phyloP scores from a whole-genome alignment of 2,113 vertebrate genomes.

The Mesoclemmys tuberculata region DNA sequence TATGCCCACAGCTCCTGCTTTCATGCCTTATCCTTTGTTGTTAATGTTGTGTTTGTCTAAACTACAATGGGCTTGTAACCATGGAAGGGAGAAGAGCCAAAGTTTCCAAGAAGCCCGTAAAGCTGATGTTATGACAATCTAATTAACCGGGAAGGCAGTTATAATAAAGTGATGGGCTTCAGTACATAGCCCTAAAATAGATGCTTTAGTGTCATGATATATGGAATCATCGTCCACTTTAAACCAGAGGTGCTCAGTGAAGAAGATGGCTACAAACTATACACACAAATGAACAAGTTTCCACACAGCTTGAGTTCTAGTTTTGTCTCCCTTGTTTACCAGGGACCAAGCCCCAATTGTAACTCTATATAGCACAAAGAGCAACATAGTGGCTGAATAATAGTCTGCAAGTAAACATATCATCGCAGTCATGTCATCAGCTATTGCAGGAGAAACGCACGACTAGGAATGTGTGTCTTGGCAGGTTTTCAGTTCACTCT shows the following conservation, averaged over 20 bases:
- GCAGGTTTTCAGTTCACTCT: accelerated
- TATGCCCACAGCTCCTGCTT: not conserved
- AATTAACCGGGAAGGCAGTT: not conserved
- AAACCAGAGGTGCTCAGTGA: not conserved
- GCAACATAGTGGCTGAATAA: slow-evolving; percentile 58
- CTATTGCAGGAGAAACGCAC: not conserved
- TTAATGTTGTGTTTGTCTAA: not conserved
- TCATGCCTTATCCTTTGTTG: not conserved
- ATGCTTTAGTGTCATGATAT: not conserved
- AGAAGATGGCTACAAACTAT: not conserved
- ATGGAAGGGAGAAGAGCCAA: not conserved
- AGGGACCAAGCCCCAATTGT: not conserved
- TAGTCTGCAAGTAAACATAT: slow-evolving; percentile 27
- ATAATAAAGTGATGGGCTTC: not conserved
- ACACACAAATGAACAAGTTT: not conserved
- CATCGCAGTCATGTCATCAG: accelerated
- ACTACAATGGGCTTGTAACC: not conserved
- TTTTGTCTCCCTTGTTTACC: not conserved
- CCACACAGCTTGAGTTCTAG: accelerated
- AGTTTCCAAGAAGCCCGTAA: not conserved
- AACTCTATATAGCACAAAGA: not conserved
- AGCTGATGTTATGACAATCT: not conserved
- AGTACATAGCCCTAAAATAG: not conserved
- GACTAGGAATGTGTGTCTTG: accelerated
- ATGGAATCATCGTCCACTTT: not conserved